phyloP scores from a whole-genome alignment of 2,113 vertebrate species.

The Octodon degus region DNA sequence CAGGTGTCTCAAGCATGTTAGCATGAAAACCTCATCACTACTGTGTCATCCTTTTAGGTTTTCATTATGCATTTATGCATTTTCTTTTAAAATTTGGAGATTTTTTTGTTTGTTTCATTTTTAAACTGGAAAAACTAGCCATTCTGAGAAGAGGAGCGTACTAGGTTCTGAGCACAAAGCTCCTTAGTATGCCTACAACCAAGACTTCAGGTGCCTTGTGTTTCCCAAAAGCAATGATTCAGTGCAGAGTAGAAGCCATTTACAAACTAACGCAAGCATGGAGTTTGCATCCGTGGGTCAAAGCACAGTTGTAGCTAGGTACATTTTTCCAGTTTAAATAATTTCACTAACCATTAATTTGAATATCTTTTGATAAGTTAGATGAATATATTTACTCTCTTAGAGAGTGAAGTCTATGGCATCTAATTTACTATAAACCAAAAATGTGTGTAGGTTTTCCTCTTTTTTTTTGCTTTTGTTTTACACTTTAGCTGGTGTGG shows the following conservation, averaged over 20 bases:
- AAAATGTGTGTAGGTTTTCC: slow-evolving; percentile 5
- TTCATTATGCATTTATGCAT: slow-evolving; percentile 59
- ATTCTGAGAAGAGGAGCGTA: slow-evolving; percentile 53
- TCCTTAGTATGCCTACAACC: background rate
- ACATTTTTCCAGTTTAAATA: slow-evolving; percentile 79
- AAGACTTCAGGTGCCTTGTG: slow-evolving; percentile 46
- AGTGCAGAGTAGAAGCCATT: slow-evolving; percentile 66
- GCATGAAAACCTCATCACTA: slow-evolving; percentile 69
- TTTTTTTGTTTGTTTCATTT: slow-evolving; percentile 46
- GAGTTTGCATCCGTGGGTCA: slow-evolving; percentile 71
- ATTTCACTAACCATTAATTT: slow-evolving; percentile 68
- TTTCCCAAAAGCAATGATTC: background rate
- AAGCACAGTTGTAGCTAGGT: slow-evolving; percentile 63
- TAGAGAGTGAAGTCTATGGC: slow-evolving; percentile 37
- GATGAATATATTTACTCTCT: slow-evolving; percentile 66
- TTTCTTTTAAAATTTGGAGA: slow-evolving; percentile 49
- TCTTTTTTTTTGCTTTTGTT: background rate
- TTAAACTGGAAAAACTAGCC: slow-evolving; percentile 76
- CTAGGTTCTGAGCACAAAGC: slow-evolving; percentile 10
- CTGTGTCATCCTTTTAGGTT: slow-evolving; percentile 61
- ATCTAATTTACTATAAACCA: slow-evolving; percentile 46
- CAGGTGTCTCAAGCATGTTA: slow-evolving; percentile 81
- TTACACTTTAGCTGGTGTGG: slow-evolving; percentile 24
- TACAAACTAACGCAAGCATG: slow-evolving; percentile 38
- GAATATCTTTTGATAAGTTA: slow-evolving; percentile 67